A percentile compares a stretch with the other conserved stretches of the same genome.
phyloP scores from a whole-genome alignment of 2,888 invertebrate species.

The Stenichneumon culpator region DNA sequence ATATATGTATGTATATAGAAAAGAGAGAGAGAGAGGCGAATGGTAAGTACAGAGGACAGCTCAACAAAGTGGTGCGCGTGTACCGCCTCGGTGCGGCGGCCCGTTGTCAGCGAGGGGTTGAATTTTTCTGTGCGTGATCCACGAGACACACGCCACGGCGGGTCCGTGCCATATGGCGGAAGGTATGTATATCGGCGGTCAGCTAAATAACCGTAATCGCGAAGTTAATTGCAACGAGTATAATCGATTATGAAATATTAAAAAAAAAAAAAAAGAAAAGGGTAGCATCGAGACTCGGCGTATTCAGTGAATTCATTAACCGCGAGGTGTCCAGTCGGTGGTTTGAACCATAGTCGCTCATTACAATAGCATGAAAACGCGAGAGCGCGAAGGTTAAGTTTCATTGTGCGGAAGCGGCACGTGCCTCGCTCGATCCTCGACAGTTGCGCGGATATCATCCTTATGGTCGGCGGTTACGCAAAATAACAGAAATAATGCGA shows the following conservation, averaged over 20 bases:
- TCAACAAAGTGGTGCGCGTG: slow-evolving; percentile 52
- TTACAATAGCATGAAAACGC: not conserved
- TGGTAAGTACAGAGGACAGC: slow-evolving; percentile 69
- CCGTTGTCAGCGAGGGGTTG: slow-evolving; percentile 54
- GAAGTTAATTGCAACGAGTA: slow-evolving; percentile 78
- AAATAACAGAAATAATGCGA: slow-evolving; percentile 10
- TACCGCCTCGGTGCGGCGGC: slow-evolving; percentile 42
- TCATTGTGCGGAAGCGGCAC: not conserved
- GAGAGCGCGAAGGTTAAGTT: not conserved
- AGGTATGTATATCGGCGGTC: slow-evolving; percentile 56
- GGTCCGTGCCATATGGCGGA: slow-evolving; percentile 49
- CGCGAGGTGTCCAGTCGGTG: slow-evolving; percentile 36
- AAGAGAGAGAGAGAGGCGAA: slow-evolving; percentile 28
- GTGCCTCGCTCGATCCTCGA: slow-evolving; percentile 4
- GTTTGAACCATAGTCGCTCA: not conserved
- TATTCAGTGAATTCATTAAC: slow-evolving; percentile 78
- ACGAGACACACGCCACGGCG: slow-evolving; percentile 49
- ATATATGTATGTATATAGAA: slow-evolving; percentile 77
- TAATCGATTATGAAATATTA: slow-evolving; percentile 69
- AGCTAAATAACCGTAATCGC: slow-evolving; percentile 79
- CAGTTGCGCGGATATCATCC: slow-evolving; percentile 22
- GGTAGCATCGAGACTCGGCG: slow-evolving; percentile 72
- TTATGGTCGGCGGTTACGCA: slow-evolving; percentile 11
- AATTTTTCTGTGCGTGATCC: slow-evolving; percentile 58
- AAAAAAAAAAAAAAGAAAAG: slow-evolving; percentile 19